These are phyloP conservation scores for Drosophila varians DNA, from an alignment of 1,140 invertebrate genomes.

Conservation along the genomic window DNA sequence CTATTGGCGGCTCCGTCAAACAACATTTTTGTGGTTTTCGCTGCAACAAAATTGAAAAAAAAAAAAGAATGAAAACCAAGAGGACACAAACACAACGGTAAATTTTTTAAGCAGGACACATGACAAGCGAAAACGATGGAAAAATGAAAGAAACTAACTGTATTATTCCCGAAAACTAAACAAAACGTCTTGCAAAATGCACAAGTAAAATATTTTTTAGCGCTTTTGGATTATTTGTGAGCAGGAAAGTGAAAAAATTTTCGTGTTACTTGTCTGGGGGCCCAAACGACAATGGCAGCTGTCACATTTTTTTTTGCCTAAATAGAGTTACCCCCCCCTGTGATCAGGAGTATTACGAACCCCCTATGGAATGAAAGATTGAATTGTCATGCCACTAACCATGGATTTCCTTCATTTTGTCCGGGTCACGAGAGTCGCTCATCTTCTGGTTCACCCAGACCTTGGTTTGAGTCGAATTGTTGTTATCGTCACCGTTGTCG, in stretches of 20 bases:
- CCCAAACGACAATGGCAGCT: background rate
- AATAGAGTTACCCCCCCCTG: too few relatives aligned
- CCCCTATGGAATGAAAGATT: too few relatives aligned
- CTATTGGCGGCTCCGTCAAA: slow-evolving; percentile 50
- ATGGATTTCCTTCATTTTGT: slow-evolving; percentile 68
- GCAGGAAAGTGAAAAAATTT: too few relatives aligned
- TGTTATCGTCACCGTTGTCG: slow-evolving; percentile 50
- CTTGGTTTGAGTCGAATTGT: slow-evolving; percentile 59
- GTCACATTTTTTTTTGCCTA: background rate
- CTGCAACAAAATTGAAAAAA: too few relatives aligned
- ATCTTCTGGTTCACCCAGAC: slow-evolving; percentile 64
- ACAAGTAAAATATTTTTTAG: too few relatives aligned
- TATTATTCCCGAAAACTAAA: too few relatives aligned
- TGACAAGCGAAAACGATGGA: background rate
- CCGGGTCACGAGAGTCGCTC: slow-evolving; percentile 40
- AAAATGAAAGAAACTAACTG: too few relatives aligned
- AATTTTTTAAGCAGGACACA: background rate
- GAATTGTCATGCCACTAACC: slow-evolving; percentile 44
- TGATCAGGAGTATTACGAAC: background rate
- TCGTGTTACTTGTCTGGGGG: background rate
- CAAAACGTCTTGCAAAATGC: too few relatives aligned
- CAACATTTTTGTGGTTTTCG: slow-evolving; percentile 65
- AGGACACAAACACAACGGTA: too few relatives aligned
- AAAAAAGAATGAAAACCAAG: background rate
- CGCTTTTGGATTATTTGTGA: too few relatives aligned